These are phyloP conservation scores for Parochlus steinenii DNA, from an alignment of 2,888 invertebrate genomes.

Conservation along the genomic window DNA sequence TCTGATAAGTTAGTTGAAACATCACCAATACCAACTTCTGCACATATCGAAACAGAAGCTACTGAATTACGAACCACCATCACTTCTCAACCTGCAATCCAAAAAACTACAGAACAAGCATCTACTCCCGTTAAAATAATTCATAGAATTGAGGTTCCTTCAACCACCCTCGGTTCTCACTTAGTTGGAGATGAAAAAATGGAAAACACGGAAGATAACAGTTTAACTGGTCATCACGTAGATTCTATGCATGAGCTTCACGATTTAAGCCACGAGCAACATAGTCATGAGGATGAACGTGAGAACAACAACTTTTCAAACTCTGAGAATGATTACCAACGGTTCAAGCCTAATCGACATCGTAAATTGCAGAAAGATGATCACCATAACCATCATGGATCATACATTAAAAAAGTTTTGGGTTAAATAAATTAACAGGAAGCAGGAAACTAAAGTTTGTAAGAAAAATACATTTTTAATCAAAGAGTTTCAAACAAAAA, in stretches of 20 bases:
- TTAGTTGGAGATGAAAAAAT: slow-evolving; percentile 3
- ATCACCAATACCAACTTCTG: too few relatives aligned
- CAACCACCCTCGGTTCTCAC: too few relatives aligned
- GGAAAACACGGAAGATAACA: slow-evolving; percentile 5
- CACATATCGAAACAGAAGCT: too few relatives aligned
- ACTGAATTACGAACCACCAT: too few relatives aligned
- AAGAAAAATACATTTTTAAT: too few relatives aligned
- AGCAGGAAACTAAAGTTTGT: too few relatives aligned
- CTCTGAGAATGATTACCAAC: slow-evolving; percentile 25
- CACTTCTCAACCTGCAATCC: too few relatives aligned
- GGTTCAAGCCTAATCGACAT: slow-evolving; percentile 29
- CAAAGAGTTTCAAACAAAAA: too few relatives aligned
- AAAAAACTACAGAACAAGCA: slow-evolving; percentile 2
- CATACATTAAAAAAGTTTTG: slow-evolving; percentile 29
- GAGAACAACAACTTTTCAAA: slow-evolving; percentile 25
- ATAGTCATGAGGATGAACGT: slow-evolving; percentile 1
- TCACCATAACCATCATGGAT: slow-evolving; percentile 20
- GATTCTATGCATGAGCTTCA: slow-evolving; percentile 1
- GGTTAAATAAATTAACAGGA: too few relatives aligned
- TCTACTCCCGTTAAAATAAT: too few relatives aligned
- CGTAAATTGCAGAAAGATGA: slow-evolving; percentile 25
- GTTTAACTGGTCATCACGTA: slow-evolving; percentile 5
- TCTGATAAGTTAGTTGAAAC: too few relatives aligned
- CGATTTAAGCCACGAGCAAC: neutral
- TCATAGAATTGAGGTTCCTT: too few relatives aligned